Evolutionary conservation across 1,140 invertebrate species (phyloP).

Genomic region (Rhyzopertha dominica): DNA sequence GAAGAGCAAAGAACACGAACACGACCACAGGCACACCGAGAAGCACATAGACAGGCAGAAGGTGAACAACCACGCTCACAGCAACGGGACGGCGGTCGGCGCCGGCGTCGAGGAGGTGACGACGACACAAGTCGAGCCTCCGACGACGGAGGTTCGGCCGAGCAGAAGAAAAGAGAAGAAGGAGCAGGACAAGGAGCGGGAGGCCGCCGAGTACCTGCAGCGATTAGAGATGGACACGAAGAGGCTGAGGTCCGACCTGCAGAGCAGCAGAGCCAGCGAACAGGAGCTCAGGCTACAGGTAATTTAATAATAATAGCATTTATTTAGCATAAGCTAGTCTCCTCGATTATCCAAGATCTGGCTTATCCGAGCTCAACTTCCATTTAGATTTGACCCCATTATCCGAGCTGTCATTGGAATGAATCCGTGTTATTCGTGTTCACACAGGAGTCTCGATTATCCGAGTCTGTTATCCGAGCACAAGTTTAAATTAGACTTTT

Average conservation of each 20-base stretch:
- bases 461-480: no score
- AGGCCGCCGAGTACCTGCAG: slow-evolving; percentile 45
- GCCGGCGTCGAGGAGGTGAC: slow-evolving; percentile 16
- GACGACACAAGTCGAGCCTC: no score
- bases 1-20: slow-evolving; percentile 39
- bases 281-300: slow-evolving; percentile 81
- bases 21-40: slow-evolving; percentile 31
- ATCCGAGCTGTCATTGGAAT: no score
- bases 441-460: neutral
- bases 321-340: neutral
- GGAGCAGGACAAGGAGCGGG: slow-evolving; percentile 53
- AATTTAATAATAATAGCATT: slow-evolving; percentile 44
- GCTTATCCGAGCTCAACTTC: no score
- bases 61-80: slow-evolving; percentile 40
- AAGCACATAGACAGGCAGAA: slow-evolving; percentile 32
- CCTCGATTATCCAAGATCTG: neutral
- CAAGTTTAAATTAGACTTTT: no score
- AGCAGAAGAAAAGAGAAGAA: slow-evolving; percentile 47
- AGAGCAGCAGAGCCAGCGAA: slow-evolving; percentile 70
- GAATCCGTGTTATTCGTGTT: no score
- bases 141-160: slow-evolving; percentile 25
- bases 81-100: slow-evolving; percentile 33
- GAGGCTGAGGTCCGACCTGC: slow-evolving; percentile 73
- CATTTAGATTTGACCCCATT: no score
- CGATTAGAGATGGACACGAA: slow-evolving; percentile 70